Conservation (phyloP, 2,888 invertebrate species). For the Melitaea athalia region DNA sequence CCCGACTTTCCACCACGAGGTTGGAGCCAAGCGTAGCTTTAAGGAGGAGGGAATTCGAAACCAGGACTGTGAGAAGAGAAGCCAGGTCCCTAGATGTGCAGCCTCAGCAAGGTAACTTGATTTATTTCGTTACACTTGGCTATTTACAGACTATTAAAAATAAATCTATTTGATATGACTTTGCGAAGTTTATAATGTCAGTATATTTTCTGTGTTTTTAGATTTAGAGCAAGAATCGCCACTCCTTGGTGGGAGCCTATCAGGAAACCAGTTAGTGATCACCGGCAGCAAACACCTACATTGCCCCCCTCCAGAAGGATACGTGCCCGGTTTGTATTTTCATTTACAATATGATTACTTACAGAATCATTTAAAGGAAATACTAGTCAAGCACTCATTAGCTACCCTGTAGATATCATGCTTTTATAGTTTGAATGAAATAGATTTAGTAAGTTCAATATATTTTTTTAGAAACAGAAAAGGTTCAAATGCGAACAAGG, state of each 20-base stretch:
- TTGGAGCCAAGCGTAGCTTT: conserved; percentile 89
- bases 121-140: background rate
- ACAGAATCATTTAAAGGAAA: conserved; percentile 1
- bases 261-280: conserved; percentile 89
- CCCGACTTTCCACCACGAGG: conserved; percentile 84
- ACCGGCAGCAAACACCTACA: conserved; percentile 91
- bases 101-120: conserved; percentile 61
- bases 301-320: conserved; percentile 87
- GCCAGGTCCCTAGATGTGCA: conserved; percentile 76
- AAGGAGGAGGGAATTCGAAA: conserved; percentile 88
- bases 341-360: background rate
- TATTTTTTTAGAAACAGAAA: conserved; percentile 72
- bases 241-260: conserved; percentile 81
- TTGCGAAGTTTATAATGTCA: background rate
- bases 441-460: conserved; percentile 40
- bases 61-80: conserved; percentile 70
- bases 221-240: conserved; percentile 75
- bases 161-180: too few species aligned
- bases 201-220: conserved; percentile 45
- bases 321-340: conserved; percentile 67
- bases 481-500: conserved; percentile 81
- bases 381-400: conserved; percentile 1
- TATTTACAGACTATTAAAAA: background rate
- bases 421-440: conserved; percentile 17
- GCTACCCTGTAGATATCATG: conserved; percentile 19